These are phyloP conservation scores for Archocentrus centrarchus DNA, from an alignment of 2,113 vertebrate species.

Conservation along the genomic window DNA sequence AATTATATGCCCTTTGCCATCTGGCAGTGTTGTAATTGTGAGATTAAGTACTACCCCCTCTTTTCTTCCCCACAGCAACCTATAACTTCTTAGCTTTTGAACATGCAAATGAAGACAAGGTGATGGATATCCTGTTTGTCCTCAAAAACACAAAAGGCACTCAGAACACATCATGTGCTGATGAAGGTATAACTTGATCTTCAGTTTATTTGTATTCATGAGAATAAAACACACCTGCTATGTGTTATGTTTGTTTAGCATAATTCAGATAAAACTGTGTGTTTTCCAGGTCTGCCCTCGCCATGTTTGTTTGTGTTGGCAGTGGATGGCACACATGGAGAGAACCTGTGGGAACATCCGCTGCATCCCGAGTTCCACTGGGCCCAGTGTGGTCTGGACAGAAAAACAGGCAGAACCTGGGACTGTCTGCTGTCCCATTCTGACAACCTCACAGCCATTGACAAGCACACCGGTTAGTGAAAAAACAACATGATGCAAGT, in stretches of 20 bases:
- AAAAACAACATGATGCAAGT: background rate
- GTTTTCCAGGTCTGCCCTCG: conserved; percentile 81
- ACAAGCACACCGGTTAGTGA: conserved; percentile 79
- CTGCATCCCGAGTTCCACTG: conserved; percentile 81
- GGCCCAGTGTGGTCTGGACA: conserved; percentile 81
- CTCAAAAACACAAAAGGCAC: conserved; percentile 74
- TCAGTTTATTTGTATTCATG: background rate
- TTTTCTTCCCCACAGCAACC: conserved; percentile 75
- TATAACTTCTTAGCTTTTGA: conserved; percentile 85
- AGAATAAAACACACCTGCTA: background rate
- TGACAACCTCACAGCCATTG: conserved; percentile 76
- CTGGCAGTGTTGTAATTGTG: background rate
- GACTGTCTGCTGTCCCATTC: conserved; percentile 83
- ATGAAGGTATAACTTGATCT: conserved; percentile 77
- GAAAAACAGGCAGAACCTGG: background rate
- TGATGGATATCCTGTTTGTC: conserved; percentile 89
- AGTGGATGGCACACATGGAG: conserved; percentile 86
- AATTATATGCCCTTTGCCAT: background rate
- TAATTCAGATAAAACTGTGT: background rate
- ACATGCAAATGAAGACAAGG: conserved; percentile 84
- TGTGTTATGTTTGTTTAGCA: background rate
- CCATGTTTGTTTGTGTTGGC: conserved; percentile 86
- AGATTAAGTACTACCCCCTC: background rate
- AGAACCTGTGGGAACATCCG: conserved; percentile 83
- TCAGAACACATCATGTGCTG: conserved; percentile 81